Evolutionary conservation across 2,888 invertebrate genomes (phyloP).

Genomic region (Nasonia oneida): DNA sequence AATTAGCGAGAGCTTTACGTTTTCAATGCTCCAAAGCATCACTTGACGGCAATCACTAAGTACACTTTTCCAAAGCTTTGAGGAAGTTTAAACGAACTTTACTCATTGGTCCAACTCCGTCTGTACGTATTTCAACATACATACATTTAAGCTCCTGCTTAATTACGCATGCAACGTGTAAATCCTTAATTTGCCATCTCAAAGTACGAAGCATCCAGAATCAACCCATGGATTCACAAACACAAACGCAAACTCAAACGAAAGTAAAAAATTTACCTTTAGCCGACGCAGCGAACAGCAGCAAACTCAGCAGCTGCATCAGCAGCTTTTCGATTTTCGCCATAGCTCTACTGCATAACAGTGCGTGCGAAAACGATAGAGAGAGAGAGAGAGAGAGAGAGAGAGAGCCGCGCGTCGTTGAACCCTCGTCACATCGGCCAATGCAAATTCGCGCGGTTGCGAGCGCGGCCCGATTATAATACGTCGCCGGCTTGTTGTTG

Average conservation of each 20-base stretch:
- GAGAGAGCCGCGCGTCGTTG: neutral
- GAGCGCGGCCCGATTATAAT: conserved; percentile 1
- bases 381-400: no score
- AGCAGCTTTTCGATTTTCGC: conserved; percentile 31
- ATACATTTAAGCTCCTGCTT: neutral
- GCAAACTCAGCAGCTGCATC: neutral
- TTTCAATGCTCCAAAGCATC: no score
- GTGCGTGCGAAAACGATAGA: neutral
- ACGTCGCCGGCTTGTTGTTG: neutral
- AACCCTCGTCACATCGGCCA: conserved; percentile 21
- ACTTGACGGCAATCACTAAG: no score
- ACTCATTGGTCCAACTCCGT: no score
- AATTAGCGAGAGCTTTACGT: no score
- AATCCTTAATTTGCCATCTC: no score
- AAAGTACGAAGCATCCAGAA: no score
- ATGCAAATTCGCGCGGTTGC: conserved; percentile 47
- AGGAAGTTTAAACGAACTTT: no score
- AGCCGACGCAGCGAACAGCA: neutral
- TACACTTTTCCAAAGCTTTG: no score
- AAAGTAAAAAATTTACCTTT: conserved; percentile 36
- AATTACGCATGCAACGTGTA: neutral
- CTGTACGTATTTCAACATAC: no score
- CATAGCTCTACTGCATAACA: conserved; percentile 32
- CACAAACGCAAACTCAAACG: neutral
- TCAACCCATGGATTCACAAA: neutral